Evolutionary conservation across 2,113 vertebrate species (phyloP), one percentile per base, ranked within the genome.

Genomic region (Glareola pratincola): DNA sequence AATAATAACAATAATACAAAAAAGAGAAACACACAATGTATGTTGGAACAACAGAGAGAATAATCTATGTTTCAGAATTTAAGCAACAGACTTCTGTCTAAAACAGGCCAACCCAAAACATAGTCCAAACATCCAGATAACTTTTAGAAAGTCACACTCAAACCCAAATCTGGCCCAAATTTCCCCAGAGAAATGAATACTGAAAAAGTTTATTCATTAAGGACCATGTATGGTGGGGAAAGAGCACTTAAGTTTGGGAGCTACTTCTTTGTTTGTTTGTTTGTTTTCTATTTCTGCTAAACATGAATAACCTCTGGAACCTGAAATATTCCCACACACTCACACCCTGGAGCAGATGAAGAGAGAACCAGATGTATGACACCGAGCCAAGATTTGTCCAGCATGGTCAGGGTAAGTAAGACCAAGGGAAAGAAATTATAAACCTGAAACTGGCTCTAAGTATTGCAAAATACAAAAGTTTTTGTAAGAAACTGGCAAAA

Each of bases 291-390:
- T 94, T 93, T 94, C 83, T 93, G 59, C n/a, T 83, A 54, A 88
- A 74, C 79, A 88, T 2, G 3, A 96, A 71, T 74, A 94, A 80
- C 45, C 22, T 89, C 91, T 93, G 47, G 67, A 93, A 92, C 34
- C 67, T 77, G 78, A 90, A 83, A 41, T 94, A 94, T 94, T 96
- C 91, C 96, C 88, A 94, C 72, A 96, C 34, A 54, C 50, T 81
- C 60, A 71, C 88, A 93, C 77, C 59, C 75, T 84, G 36, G 36
- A 64, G 16, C 51, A 83, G 72, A 92, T 93, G 72, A 97, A 96
- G 88, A 95, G 85, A 94, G 47, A 96, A 96, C 68, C 95, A 97
- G 88, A 96, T 96, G 95, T 94, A 84, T 81, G 72, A 78, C 36
- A 84, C 24, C 57, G 43, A 92, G 92, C 91, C 94, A 96, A 95